Percentiles rank a stretch among this genome's conserved stretches.
These are phyloP conservation scores for Cataglyphis cursor DNA, from an alignment of 2,888 invertebrate species.

Conservation along the genomic window DNA sequence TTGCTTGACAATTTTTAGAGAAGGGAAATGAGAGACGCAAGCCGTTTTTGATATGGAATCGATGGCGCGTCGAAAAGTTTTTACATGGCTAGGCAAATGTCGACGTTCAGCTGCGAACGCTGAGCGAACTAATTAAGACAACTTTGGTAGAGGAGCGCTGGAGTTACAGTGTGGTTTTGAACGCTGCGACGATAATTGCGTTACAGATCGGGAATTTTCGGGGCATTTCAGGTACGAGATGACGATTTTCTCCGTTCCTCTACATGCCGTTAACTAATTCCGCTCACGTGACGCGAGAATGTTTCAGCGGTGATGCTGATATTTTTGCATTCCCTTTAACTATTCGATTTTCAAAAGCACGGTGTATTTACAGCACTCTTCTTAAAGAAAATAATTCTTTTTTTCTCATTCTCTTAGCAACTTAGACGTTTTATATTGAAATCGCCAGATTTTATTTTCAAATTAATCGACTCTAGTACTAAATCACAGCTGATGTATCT, in stretches of 20 bases:
- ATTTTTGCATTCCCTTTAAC: conserved; percentile 13
- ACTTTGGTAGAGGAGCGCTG: conserved; percentile 45
- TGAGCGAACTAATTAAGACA: conserved; percentile 60
- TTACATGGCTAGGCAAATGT: conserved; percentile 26
- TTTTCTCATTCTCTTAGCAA: background rate
- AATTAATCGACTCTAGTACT: background rate
- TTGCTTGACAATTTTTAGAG: background rate
- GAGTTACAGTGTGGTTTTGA: conserved; percentile 52
- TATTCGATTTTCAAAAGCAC: background rate
- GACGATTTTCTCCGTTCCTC: conserved; percentile 32
- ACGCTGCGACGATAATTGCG: conserved; percentile 50
- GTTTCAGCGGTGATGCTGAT: conserved; percentile 9
- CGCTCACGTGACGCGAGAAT: conserved; percentile 28
- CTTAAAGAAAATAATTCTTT: background rate
- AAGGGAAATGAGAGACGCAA: background rate
- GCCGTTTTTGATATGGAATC: conserved; percentile 17
- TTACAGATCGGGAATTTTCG: conserved; percentile 58
- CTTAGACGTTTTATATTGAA: background rate
- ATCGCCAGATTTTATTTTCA: background rate
- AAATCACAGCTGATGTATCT: background rate
- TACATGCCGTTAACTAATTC: conserved; percentile 45
- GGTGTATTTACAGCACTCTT: background rate
- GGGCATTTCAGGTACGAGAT: conserved; percentile 43
- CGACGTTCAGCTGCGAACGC: conserved; percentile 37
- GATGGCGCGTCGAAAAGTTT: conserved; percentile 19